Conservation (phyloP, 2,113 vertebrate species). For the Phrynosoma platyrhinos region DNA sequence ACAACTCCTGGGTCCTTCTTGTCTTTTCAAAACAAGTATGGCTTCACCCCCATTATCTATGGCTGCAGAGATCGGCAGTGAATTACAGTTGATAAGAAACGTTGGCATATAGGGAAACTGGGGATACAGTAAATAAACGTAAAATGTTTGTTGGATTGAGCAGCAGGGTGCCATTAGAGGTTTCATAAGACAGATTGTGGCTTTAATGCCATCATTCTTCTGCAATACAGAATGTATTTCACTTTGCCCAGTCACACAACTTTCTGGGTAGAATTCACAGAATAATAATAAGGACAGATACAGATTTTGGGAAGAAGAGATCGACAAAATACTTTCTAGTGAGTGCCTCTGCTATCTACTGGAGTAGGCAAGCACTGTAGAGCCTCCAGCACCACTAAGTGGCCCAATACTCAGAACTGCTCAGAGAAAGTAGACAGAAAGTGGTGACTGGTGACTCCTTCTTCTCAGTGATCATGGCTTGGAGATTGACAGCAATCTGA, state of each 20-base stretch:
- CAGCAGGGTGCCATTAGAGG: slow-evolving; percentile 69
- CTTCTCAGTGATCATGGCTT: background rate
- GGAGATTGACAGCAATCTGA: background rate
- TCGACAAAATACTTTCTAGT: background rate
- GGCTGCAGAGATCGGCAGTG: slow-evolving; percentile 65
- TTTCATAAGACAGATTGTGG: slow-evolving; percentile 65
- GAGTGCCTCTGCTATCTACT: background rate
- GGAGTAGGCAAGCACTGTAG: background rate
- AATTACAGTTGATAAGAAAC: slow-evolving; percentile 71
- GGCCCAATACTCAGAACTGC: background rate
- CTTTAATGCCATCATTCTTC: slow-evolving; percentile 59
- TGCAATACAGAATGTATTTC: slow-evolving; percentile 60
- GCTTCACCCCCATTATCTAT: slow-evolving; percentile 61
- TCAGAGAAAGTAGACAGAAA: background rate
- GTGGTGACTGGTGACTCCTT: background rate
- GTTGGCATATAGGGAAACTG: slow-evolving; percentile 65
- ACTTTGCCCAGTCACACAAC: slow-evolving; percentile 38
- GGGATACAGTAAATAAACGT: slow-evolving; percentile 70
- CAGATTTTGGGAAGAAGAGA: background rate
- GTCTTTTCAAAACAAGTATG: slow-evolving; percentile 54
- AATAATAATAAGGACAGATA: slow-evolving; percentile 49
- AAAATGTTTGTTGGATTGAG: slow-evolving; percentile 75
- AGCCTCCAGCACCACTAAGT: background rate
- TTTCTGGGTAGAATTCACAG: slow-evolving; percentile 38
- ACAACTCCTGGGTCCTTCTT: slow-evolving; percentile 33